Percentiles rank a stretch among this genome's conserved stretches.
Conservation (phyloP, 2,113 vertebrate species). For the Corythornis cristatus region DNA sequence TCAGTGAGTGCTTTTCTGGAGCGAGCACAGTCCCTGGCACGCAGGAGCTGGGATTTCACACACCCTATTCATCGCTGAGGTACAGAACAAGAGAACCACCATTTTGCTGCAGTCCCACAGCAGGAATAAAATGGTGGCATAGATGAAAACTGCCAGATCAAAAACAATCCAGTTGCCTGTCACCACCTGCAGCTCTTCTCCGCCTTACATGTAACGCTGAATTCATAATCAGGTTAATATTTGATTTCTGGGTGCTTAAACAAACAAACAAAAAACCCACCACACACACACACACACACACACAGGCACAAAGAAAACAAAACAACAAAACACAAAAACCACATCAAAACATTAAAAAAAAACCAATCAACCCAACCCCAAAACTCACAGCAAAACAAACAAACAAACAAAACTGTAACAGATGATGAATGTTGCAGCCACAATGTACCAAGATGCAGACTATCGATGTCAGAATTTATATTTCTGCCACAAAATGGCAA, state of each 20-base stretch:
- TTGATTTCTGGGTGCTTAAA: conserved; percentile 54
- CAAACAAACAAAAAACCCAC: background rate
- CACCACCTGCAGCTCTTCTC: conserved; percentile 64
- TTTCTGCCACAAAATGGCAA: background rate
- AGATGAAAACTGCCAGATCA: conserved; percentile 71
- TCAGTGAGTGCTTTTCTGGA: background rate
- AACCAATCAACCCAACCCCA: background rate
- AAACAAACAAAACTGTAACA: background rate
- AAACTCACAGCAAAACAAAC: background rate
- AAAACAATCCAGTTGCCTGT: conserved; percentile 49
- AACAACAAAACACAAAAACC: background rate
- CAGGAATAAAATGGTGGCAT: conserved; percentile 66
- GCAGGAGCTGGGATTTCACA: conserved; percentile 26
- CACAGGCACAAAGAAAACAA: background rate
- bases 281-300: background rate
- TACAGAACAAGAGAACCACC: conserved; percentile 22
- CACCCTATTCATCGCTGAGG: background rate
- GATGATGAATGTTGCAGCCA: background rate
- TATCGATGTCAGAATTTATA: background rate
- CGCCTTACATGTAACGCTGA: conserved; percentile 42
- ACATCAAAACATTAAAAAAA: background rate
- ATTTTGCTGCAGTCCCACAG: conserved; percentile 69
- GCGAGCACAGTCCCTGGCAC: background rate
- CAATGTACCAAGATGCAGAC: background rate
- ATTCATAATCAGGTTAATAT: conserved; percentile 68